Percentiles rank a stretch among this genome's conserved stretches.
Evolutionary conservation across 2,113 vertebrate species (phyloP).

Genomic region (Arenaria interpres): DNA sequence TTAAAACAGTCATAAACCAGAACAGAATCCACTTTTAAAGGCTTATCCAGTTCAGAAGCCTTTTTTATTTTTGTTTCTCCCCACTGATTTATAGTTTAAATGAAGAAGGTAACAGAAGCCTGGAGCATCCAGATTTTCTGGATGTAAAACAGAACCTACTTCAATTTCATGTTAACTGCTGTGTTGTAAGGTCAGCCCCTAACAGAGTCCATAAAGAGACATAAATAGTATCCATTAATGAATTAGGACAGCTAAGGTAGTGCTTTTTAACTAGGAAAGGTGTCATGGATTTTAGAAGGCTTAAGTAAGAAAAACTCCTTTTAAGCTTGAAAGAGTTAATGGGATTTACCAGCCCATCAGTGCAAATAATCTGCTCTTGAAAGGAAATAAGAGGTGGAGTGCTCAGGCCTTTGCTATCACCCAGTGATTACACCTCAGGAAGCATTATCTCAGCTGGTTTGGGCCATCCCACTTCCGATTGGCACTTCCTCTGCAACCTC

Average conservation of each 20-base stretch:
- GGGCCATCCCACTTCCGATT: neutral
- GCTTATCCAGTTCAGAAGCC: neutral
- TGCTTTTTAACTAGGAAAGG: neutral
- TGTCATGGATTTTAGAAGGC: neutral
- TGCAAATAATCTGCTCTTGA: neutral
- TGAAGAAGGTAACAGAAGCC: neutral
- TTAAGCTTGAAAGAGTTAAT: neutral
- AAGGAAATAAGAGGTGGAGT: slow-evolving; percentile 28
- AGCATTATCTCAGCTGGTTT: slow-evolving; percentile 20
- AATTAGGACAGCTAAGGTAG: neutral
- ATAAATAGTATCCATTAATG: neutral
- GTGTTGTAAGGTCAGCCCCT: neutral
- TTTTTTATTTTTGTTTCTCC: neutral
- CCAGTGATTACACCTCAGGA: slow-evolving; percentile 28
- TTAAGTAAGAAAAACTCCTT: neutral
- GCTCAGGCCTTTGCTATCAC: neutral
- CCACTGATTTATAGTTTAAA: neutral
- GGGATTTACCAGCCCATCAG: neutral
- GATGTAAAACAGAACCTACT: neutral
- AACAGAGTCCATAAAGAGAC: neutral
- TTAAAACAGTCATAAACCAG: neutral
- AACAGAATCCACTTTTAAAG: neutral
- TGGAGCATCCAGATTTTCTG: neutral
- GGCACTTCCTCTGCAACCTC: slow-evolving; percentile 40
- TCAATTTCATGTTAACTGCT: neutral